Percentiles rank a stretch among this genome's conserved stretches.
These are phyloP conservation scores for Drosophila sulfurigaster DNA, from an alignment of 1,140 invertebrate genomes.

Conservation along the genomic window DNA sequence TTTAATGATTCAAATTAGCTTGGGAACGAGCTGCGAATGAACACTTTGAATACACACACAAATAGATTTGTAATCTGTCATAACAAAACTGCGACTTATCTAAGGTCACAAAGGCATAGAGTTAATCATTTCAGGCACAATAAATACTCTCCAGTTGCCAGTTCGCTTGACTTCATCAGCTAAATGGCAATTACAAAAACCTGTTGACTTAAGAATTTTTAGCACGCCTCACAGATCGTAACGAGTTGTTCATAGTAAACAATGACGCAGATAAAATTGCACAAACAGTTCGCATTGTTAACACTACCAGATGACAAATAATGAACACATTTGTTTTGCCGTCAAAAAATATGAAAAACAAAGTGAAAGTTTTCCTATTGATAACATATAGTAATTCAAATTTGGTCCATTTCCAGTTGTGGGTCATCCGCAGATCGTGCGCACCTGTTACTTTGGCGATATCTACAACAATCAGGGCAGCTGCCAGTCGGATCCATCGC, in stretches of 20 bases:
- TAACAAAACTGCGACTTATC: not conserved
- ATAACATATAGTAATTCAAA: not conserved
- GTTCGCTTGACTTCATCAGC: slow-evolving; percentile 9
- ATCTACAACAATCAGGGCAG: slow-evolving; percentile 60
- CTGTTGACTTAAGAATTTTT: slow-evolving; percentile 26
- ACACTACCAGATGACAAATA: slow-evolving; percentile 12
- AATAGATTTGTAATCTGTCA: not conserved
- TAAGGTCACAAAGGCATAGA: slow-evolving; percentile 21
- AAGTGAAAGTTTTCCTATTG: slow-evolving; percentile 54
- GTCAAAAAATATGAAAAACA: slow-evolving; percentile 5
- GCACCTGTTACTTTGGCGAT: slow-evolving; percentile 76
- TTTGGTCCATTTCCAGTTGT: slow-evolving; percentile 51
- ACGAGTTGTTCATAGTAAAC: slow-evolving; percentile 6
- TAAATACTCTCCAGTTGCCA: not conserved
- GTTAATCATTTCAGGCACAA: slow-evolving; percentile 24
- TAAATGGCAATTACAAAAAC: slow-evolving; percentile 28
- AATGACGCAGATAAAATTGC: slow-evolving; percentile 2
- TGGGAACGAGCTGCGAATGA: not conserved
- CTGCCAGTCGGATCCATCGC: slow-evolving; percentile 72
- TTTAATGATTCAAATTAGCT: not conserved
- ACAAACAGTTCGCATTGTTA: slow-evolving; percentile 33
- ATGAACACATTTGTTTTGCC: slow-evolving; percentile 20
- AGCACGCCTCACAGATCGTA: slow-evolving; percentile 24
- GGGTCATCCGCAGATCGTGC: slow-evolving; percentile 73
- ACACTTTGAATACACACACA: not conserved